A percentile compares a stretch with the other conserved stretches of the same genome.
These are phyloP conservation scores for Hypomesus transpacificus DNA, from an alignment of 2,113 vertebrate species.

Conservation along the genomic window DNA sequence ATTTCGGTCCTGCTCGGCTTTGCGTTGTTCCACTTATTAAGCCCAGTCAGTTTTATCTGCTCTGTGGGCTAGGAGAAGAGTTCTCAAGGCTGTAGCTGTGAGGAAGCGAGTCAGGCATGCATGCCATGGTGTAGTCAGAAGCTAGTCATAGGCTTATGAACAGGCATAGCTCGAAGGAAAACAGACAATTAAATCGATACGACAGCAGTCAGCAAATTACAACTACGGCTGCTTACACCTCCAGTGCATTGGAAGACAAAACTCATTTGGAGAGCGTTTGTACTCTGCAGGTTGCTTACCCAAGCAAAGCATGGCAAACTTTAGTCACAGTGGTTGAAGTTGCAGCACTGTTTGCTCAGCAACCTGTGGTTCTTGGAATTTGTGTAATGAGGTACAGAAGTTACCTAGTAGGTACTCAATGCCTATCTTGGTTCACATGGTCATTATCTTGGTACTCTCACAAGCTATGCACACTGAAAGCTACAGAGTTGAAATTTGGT, in stretches of 20 bases:
- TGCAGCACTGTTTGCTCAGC: neutral
- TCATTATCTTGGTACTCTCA: no score
- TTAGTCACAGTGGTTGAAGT: slow-evolving; percentile 1
- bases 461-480: neutral
- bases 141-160: slow-evolving; percentile 41
- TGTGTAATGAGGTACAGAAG: no score
- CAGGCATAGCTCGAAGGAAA: slow-evolving; percentile 41
- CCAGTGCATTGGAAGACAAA: slow-evolving; percentile 22
- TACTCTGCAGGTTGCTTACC: slow-evolving; percentile 27
- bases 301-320: slow-evolving; percentile 15
- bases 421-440: no score
- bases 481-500: neutral
- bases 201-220: slow-evolving; percentile 56
- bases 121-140: slow-evolving; percentile 39
- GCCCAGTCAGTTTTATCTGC: slow-evolving; percentile 49
- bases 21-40: slow-evolving; percentile 58
- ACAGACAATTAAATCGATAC: slow-evolving; percentile 66
- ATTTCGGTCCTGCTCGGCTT: slow-evolving; percentile 49
- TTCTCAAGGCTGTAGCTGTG: slow-evolving; percentile 10
- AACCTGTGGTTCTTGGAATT: neutral
- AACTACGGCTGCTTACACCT: slow-evolving; percentile 22
- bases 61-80: slow-evolving; percentile 40
- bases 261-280: slow-evolving; percentile 22
- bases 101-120: slow-evolving; percentile 28
- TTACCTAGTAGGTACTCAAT: no score